Base-by-base conservation (phyloP, 2,113 vertebrate genomes). In the Elaphurus davidianus region DNA sequence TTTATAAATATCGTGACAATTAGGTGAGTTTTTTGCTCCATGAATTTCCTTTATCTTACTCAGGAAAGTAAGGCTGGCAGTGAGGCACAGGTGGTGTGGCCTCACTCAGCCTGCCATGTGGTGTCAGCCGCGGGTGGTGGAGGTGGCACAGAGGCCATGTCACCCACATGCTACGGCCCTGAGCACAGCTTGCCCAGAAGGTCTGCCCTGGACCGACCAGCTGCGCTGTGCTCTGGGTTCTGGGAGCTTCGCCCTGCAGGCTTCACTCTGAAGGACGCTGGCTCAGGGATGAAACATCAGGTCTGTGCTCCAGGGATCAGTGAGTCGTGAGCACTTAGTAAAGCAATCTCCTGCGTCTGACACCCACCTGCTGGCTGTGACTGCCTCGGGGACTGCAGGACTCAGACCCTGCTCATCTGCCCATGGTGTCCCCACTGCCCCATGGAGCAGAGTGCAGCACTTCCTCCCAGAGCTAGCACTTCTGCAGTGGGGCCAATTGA, bases 11-110 rank as follows among this genome's bases (percentile, higher is more conserved):
- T 45, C 16, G 5, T 88, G 59, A 88, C 78, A 55, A 30, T 89
- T 74, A 36, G 82, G 28, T 95, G 52, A 47, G 36, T 27, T 23
- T 96, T 94, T 93, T 93, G 87, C 93, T 78, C 81, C 62, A 79
- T 62, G 52, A 85, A 10, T 85, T 94, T 93, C 64, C n/a, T 71
- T 94, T 45, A 23, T 89, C 47, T 67, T 67, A 28, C 62, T 87
- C 54, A 27, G 55, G 17, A n/a, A 78, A 25, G 15, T 15, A 33
- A 45, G 16, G 74, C 55, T 23, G 64, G 40, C 47, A 2, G 17
- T 21, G 23, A 54, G 54, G 62, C 2, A 1, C 1, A 1, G 50
- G 78, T 0, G 11, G 19, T 5, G 1, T 2, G 23, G 30, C 21
- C 43, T 33, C 1, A 1, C 67, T 30, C 21, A 7, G 62, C 6